Base-by-base conservation (phyloP, 2,113 vertebrate genomes). In the Cavia porcellus region DNA sequence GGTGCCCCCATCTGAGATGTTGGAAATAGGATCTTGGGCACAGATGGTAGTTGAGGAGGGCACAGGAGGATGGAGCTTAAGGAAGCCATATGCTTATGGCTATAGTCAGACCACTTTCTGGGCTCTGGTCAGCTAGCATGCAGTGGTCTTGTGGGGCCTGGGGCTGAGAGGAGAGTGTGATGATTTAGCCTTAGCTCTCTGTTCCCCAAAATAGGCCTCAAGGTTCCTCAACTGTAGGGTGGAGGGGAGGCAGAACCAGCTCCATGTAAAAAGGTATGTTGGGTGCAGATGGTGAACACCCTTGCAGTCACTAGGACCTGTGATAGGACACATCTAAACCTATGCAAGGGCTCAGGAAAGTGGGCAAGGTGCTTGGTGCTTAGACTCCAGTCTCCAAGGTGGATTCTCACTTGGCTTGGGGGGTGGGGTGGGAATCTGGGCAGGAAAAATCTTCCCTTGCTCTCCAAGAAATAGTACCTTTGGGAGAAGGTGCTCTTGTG, bases 51-150 rank as follows among this genome's bases (percentile, higher is more conserved):
- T 13, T 79, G 74, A 25, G 64, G 94, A 95, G 38, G 19, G 5
- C 25, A 17, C 10, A 35, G 86, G 61, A 80, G 30, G 45, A 22
- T 0, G 0, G 45, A 10, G 15, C 24, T 70, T 45, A 0, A 9
- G 50, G 84, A 64, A 25, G 74, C 90, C 45, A 35, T 42, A 42
- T 75, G 70, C 83, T 68, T 28, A 0, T 0, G 20, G 42, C 20
- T n/a, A 25, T 0, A 5, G 42, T 75, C 90, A 57, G 57, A 35
- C 8, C 1, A 57, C 2, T 7, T 35, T 38, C 47, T 3, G 3
- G 52, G 11, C 70, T 74, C 0, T 42, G 19, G 30, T 30, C 47
- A 42, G 6, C 80, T 32, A 20, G 42, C 32, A 42, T n/a, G 30
- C 10, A 7, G 5, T 24, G 42, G 66, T 55, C 45, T 24, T 13